Conservation (phyloP, 2,797 vertebrate genomes). For the Hippopotamyrus pictus region DNA sequence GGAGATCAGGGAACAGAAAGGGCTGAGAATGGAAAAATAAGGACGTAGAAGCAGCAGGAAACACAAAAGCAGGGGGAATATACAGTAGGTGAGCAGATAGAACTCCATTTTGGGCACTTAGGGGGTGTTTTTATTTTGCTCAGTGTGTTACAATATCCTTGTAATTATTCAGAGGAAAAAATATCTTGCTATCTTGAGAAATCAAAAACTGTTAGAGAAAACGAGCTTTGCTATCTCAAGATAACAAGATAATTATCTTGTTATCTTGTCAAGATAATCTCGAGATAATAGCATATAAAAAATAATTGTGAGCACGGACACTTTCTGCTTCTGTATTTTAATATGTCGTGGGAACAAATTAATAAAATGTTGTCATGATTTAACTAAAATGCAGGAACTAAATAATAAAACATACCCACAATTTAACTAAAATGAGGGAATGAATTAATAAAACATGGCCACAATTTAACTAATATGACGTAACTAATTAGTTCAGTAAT, state of each 20-base stretch:
- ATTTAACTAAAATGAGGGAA: not conserved
- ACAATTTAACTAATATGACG: not conserved
- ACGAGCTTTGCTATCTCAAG: not conserved
- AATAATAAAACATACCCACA: not conserved
- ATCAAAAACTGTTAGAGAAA: not conserved
- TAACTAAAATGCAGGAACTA: not conserved
- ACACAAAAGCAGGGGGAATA: not conserved
- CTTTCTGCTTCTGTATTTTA: not conserved
- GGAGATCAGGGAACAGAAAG: not conserved
- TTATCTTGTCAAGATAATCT: not conserved
- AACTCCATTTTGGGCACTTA: not conserved
- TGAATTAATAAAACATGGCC: not conserved
- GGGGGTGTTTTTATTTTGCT: not conserved
- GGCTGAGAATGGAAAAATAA: not conserved
- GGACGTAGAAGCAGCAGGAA: not conserved
- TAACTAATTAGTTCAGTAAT: not conserved
- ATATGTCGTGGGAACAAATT: not conserved
- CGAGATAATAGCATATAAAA: not conserved
- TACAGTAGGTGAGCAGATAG: not conserved
- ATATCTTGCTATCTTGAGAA: not conserved
- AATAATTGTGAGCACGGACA: not conserved
- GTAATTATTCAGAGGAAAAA: not conserved
- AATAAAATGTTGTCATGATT: not conserved
- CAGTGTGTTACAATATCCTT: not conserved
- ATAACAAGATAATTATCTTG: not conserved